Evolutionary conservation across 2,888 invertebrate genomes (phyloP).

Genomic region (Fabriciana adippe): DNA sequence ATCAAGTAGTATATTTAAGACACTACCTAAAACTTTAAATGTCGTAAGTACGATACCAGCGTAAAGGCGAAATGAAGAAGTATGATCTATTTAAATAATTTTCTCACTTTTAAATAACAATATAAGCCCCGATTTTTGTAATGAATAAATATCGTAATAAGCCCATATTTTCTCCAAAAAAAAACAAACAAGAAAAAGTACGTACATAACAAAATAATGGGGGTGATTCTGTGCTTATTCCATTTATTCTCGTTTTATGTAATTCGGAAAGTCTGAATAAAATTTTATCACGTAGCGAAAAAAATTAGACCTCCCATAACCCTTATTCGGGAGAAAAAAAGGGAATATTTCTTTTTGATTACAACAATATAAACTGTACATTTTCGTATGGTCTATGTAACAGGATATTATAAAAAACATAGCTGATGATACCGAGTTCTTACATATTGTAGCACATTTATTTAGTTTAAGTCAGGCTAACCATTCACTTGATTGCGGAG

Average conservation of each 20-base stretch:
- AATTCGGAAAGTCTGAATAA: constrained; percentile 77
- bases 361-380: constrained; percentile 79
- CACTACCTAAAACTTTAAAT: no score
- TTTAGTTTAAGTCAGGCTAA: no score
- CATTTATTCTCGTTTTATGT: constrained; percentile 56
- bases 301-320: constrained; percentile 67
- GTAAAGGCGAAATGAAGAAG: no score
- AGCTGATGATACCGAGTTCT: no score
- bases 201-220: constrained; percentile 3
- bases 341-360: constrained; percentile 82
- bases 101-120: not conserved
- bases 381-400: constrained; percentile 50
- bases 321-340: constrained; percentile 72
- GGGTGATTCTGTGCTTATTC: constrained; percentile 30
- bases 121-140: not conserved
- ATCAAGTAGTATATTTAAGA: no score
- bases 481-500: no score
- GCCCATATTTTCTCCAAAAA: not conserved
- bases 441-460: no score
- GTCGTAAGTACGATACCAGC: no score
- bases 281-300: constrained; percentile 78
- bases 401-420: not conserved
- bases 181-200: not conserved
- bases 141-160: not conserved
- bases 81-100: no score